A percentile compares a stretch with the other conserved stretches of the same genome.
phyloP scores from a whole-genome alignment of 53 echinoderm and acorn worm genomes.

The Temnopleurus reevesii region DNA sequence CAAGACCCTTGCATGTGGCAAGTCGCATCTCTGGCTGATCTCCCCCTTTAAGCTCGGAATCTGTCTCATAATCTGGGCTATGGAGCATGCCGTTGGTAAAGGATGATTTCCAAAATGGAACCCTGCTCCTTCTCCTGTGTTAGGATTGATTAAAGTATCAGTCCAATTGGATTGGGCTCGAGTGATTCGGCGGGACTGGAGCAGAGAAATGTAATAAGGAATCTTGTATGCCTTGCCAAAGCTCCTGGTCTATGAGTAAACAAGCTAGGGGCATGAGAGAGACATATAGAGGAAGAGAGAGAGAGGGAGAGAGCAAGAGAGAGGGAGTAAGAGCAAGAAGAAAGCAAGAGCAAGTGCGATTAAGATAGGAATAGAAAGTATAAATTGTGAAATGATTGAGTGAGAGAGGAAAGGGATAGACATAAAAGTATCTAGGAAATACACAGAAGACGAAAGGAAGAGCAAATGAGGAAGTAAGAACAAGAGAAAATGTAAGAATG shows the following conservation, averaged over 20 bases:
- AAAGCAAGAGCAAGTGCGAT: no score
- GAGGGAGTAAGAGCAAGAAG: no score
- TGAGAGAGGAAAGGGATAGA: no score
- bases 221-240: conserved; percentile 26
- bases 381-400: no score
- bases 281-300: background rate
- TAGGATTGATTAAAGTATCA: conserved; percentile 28
- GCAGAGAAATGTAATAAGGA: conserved; percentile 19
- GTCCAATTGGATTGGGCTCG: conserved; percentile 30
- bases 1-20: no score
- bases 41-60: background rate
- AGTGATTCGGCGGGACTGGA: conserved; percentile 29
- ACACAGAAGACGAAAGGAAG: no score
- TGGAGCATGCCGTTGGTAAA: conserved; percentile 28
- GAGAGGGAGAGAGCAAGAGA: background rate
- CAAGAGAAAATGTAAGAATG: no score
- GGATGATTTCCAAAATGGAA: conserved; percentile 36
- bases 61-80: conserved; percentile 21
- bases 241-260: conserved; percentile 5
- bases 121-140: background rate
- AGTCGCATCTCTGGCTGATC: background rate
- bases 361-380: background rate
- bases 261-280: background rate
- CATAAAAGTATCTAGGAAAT: no score
- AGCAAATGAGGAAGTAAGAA: no score